Conservation (phyloP, 2,113 vertebrate species). For the Emberiza fucata region DNA sequence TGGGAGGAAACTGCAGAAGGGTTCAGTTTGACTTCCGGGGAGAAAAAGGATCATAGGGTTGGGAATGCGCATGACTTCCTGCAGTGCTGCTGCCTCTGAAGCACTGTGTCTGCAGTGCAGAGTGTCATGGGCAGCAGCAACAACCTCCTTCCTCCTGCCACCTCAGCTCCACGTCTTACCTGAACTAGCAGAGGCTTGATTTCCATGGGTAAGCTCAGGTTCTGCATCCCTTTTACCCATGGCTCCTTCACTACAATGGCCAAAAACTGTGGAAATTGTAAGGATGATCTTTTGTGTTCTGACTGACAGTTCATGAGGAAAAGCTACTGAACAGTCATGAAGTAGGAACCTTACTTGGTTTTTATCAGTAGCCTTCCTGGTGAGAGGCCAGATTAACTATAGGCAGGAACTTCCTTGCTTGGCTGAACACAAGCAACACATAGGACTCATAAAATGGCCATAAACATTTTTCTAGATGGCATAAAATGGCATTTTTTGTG, state of each 20-base stretch:
- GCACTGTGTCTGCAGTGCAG: fast-evolving
- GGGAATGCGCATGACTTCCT: not conserved
- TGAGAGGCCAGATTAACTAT: not conserved
- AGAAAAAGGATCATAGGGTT: not conserved
- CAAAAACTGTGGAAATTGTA: not conserved
- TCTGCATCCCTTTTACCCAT: not conserved
- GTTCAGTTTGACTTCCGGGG: not conserved
- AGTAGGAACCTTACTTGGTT: not conserved
- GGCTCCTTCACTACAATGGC: not conserved
- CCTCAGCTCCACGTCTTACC: not conserved
- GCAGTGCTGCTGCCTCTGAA: not conserved
- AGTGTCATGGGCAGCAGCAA: not conserved
- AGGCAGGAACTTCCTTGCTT: not conserved
- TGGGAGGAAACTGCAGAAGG: not conserved
- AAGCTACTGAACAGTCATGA: not conserved
- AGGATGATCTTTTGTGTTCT: not conserved
- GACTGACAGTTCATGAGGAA: not conserved
- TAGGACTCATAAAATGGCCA: not conserved
- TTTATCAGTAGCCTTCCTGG: not conserved
- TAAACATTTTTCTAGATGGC: not conserved
- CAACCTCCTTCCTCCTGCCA: not conserved
- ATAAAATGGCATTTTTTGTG: not conserved
- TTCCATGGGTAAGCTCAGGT: not conserved
- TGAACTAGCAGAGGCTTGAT: not conserved
- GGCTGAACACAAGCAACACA: not conserved